Percentiles rank a stretch among this genome's conserved stretches.
These are phyloP conservation scores for Ctenosaura bakeri DNA, from an alignment of 2,797 vertebrate genomes.

Conservation along the genomic window DNA sequence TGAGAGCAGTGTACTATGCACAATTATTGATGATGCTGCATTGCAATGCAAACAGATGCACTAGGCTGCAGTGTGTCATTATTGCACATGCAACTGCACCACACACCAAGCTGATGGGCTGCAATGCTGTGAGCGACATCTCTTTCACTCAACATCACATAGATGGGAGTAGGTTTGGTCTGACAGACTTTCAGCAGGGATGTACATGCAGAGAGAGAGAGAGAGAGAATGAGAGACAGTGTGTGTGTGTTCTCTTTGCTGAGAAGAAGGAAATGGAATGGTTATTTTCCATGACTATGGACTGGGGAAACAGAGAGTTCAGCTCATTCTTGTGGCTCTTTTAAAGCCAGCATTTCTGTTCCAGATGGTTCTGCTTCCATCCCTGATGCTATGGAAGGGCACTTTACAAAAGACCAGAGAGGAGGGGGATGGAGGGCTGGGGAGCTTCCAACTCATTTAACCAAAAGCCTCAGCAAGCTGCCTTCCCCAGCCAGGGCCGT, in stretches of 20 bases:
- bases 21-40: neutral
- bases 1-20: neutral
- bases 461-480: constrained; percentile 35
- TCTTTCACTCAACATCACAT: neutral
- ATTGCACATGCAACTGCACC: neutral
- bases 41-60: neutral
- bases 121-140: neutral
- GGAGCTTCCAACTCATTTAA: constrained; percentile 47
- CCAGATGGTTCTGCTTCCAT: neutral
- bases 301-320: neutral
- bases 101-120: neutral
- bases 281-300: neutral
- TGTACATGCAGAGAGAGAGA: too few relatives aligned
- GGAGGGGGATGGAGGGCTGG: neutral
- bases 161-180: neutral
- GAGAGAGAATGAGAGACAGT: too few relatives aligned
- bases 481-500: constrained; percentile 22
- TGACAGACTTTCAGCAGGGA: neutral
- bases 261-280: neutral
- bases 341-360: neutral
- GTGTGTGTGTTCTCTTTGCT: neutral
- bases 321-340: neutral
- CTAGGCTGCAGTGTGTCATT: neutral
- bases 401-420: constrained; percentile 13
- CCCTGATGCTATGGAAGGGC: neutral